Conservation (phyloP, 35 echinoderm and acorn worm genomes). For the Holothuria glaberrima region DNA sequence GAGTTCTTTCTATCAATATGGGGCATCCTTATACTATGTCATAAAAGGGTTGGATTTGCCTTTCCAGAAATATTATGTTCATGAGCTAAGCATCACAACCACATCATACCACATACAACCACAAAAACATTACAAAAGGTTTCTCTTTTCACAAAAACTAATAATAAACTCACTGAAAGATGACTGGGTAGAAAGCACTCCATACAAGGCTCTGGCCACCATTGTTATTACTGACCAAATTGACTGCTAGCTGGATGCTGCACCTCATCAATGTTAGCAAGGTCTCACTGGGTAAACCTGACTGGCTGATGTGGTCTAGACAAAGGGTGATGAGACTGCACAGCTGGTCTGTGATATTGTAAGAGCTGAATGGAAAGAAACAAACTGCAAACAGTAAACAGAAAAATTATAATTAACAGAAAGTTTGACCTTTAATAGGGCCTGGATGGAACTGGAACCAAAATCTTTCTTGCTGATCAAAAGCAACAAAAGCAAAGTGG, state of each 20-base stretch:
- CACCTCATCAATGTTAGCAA: neutral
- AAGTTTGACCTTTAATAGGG: too few species aligned
- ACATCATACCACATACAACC: too few species aligned
- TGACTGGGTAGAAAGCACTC: constrained; percentile 47
- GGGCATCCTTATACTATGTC: neutral
- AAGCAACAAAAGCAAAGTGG: too few species aligned
- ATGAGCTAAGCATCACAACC: too few species aligned
- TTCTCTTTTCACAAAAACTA: too few species aligned
- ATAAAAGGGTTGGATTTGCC: too few species aligned
- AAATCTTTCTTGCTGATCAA: too few species aligned
- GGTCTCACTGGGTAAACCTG: neutral
- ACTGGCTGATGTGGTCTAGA: neutral
- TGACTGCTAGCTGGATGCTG: constrained; percentile 53
- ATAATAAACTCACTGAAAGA: too few species aligned
- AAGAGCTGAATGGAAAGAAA: neutral
- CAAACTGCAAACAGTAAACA: neutral
- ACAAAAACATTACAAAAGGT: too few species aligned
- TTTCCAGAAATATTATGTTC: too few species aligned
- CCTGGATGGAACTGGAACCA: too few species aligned
- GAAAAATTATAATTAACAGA: too few species aligned
- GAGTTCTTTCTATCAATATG: neutral
- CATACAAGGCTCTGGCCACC: constrained; percentile 27
- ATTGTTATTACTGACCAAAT: constrained; percentile 55
- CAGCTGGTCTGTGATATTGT: neutral
- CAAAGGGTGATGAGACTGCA: neutral